Conservation (phyloP, 2,888 invertebrate species). For the Autographa gamma region DNA sequence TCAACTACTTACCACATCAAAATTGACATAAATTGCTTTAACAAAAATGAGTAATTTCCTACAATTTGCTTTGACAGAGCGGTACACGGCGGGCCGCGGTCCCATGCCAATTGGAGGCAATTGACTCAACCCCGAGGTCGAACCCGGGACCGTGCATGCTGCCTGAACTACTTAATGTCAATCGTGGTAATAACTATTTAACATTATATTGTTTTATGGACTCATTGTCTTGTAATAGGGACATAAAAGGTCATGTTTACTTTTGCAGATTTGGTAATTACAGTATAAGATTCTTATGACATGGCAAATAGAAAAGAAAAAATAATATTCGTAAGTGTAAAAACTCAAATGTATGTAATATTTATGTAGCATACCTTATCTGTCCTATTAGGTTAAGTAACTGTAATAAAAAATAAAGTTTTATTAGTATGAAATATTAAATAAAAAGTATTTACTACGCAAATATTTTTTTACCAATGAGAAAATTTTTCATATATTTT, state of each 20-base stretch:
- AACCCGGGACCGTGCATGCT: constrained; percentile 40
- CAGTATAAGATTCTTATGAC: too few species aligned
- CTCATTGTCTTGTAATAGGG: neutral
- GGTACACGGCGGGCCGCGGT: constrained; percentile 38
- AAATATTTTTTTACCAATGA: too few species aligned
- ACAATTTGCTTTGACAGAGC: constrained; percentile 47
- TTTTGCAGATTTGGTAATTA: neutral
- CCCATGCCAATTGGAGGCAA: constrained; percentile 74
- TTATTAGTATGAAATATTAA: too few species aligned
- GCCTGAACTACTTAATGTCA: constrained; percentile 47
- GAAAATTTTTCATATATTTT: neutral
- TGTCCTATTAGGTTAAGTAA: too few species aligned
- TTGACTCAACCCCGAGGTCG: constrained; percentile 72
- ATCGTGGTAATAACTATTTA: constrained; percentile 37
- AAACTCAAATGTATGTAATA: too few species aligned
- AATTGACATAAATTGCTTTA: constrained; percentile 28
- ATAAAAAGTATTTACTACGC: too few species aligned
- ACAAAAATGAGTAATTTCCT: constrained; percentile 42
- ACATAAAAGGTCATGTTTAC: neutral
- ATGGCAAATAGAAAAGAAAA: too few species aligned
- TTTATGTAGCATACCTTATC: too few species aligned
- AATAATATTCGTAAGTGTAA: too few species aligned
- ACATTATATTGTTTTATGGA: constrained; percentile 28
- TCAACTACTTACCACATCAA: constrained; percentile 14
- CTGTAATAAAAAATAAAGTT: too few species aligned